phyloP scores from a whole-genome alignment of 2,888 invertebrate genomes.

The Orthonychiurus folsomi region DNA sequence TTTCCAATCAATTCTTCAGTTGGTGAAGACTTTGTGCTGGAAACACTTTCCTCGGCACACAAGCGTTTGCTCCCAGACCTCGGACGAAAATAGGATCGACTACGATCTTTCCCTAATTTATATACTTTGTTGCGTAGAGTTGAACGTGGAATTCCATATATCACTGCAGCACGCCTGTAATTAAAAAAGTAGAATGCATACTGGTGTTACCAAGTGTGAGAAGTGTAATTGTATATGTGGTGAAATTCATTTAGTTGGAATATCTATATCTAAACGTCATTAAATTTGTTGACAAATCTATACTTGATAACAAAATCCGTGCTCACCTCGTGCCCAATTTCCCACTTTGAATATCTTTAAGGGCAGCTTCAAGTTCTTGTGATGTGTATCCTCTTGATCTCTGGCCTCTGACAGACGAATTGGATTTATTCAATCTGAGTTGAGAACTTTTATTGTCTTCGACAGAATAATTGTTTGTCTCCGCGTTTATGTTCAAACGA shows the following conservation, averaged over 20 bases:
- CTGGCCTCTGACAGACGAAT: no score
- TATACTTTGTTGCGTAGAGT: constrained; percentile 89
- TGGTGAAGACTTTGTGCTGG: background rate
- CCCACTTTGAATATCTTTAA: constrained; percentile 86
- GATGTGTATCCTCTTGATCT: constrained; percentile 74
- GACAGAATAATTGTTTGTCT: background rate
- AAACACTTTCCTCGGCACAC: background rate
- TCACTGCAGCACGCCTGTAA: constrained; percentile 67
- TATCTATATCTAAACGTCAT: background rate
- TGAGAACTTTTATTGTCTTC: no score
- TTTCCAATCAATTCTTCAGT: no score
- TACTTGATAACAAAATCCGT: constrained; percentile 43
- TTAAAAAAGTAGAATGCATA: background rate
- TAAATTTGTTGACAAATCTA: background rate
- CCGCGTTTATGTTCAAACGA: background rate
- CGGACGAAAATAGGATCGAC: constrained; percentile 4
- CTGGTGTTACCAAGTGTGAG: background rate
- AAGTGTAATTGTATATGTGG: background rate
- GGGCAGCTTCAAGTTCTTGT: constrained; percentile 85
- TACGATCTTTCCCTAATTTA: constrained; percentile 65
- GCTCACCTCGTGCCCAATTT: constrained; percentile 77
- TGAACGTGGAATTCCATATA: constrained; percentile 93
- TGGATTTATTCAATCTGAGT: no score
- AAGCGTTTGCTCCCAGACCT: background rate
- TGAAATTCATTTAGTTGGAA: background rate